Base-by-base conservation (phyloP, 2,888 invertebrate genomes). In the Oscheius sp. region DNA sequence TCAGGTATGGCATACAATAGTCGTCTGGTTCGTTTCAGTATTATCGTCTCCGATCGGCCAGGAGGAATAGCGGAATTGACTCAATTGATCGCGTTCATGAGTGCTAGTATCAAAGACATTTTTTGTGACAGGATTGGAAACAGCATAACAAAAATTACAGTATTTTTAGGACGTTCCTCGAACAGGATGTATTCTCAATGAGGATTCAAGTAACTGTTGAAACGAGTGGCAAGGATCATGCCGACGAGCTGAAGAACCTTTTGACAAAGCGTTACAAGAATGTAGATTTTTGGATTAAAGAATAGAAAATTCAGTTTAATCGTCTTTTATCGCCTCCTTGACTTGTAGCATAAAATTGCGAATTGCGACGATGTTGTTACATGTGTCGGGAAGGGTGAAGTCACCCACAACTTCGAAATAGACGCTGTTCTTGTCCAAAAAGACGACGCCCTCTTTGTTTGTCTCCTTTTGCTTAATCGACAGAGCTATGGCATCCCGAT, bases 161-260 rank as follows among this genome's bases (percentile, higher is more conserved):
- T n/a, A n/a, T n/a, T n/a, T n/a, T n/a, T n/a, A 90, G 95, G 54
- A 94, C 95, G 2, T 95, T 94, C 94, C 90, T 95, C 12, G 91
- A 91, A 70, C 90, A 91, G 4, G 94, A 95, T 86, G 92, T 95
- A 64, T 94, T 94, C 86, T 91, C 91, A n/a, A 83, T 83, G 20
- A 67, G 76, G 12, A 80, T 80, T 20, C 78, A 93, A 87, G 92
- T 93, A 20, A 91, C 94, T 0, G 93, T 93, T 81, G 95, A 95
- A 87, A 94, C 94, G 0, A 89, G 92, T 62, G 94, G 94, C 74
- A 90, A 90, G 76, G 90, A 91, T 0, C 94, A 95, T 86, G 90
- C 91, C 44, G 84, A 89, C 67, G 89, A 91, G 82, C 86, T 93
- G 54, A 89, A 89, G 81, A 30, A 59, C 30, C 36, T 36, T 14